phyloP scores from a whole-genome alignment of 2,113 vertebrate genomes.

The Campylorhamphus procurvoides region DNA sequence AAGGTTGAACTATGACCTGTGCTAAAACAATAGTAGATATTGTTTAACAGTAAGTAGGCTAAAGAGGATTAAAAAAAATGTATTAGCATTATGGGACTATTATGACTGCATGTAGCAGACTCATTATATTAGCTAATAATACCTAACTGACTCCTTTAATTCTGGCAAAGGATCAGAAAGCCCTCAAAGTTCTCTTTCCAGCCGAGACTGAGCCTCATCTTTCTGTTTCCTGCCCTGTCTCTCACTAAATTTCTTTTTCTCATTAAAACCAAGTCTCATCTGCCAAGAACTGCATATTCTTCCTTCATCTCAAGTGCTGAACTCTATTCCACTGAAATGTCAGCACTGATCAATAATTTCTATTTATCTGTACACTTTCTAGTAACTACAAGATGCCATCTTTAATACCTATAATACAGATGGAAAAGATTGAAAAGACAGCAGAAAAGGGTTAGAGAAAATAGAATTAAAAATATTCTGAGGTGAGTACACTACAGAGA shows the following conservation, averaged over 20 bases:
- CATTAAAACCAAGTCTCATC: not conserved
- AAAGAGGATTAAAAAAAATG: not conserved
- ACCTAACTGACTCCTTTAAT: not conserved
- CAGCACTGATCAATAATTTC: not conserved
- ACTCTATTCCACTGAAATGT: not conserved
- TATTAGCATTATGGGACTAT: not conserved
- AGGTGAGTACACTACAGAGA: not conserved
- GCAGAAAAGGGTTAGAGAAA: not conserved
- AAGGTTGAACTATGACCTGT: not conserved
- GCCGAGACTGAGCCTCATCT: not conserved
- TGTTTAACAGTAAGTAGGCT: not conserved
- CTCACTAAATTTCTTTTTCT: not conserved
- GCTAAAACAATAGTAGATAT: not conserved
- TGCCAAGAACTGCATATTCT: not conserved
- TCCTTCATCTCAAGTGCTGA: not conserved
- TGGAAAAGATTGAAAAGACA: not conserved
- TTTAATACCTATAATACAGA: not conserved
- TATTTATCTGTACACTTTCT: not conserved
- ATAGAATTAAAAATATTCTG: not conserved
- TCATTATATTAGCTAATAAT: slow-evolving; percentile 5
- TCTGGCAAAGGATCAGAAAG: not conserved
- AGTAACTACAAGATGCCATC: not conserved
- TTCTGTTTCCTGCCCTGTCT: not conserved
- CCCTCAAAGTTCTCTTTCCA: not conserved
- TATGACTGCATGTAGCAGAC: not conserved